Base-by-base conservation (phyloP, 2,888 invertebrate genomes). In the Pseudococcus viburni region DNA sequence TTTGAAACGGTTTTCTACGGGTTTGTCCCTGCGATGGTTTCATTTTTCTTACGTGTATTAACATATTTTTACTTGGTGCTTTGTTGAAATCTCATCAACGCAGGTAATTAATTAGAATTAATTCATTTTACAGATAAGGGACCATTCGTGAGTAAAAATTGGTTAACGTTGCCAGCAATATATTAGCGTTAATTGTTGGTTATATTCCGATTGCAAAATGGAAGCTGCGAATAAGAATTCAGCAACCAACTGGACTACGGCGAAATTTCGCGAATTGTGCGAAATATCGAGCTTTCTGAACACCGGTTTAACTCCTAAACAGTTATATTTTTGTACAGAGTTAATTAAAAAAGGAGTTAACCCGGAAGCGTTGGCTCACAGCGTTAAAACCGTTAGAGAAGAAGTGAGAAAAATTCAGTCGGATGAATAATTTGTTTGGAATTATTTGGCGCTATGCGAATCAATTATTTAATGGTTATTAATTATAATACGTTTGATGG, bases 281-380 rank as follows among this genome's bases (percentile, higher is more conserved):
- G 59, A 88, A 84, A 89, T 88, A 59, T 88, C 88, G 15, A 68
- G 22, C 33, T 68, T 88, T 15, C 51, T 88, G 0, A 84, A 84
- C 84, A 88, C 88, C 7, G 51, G 84, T 15, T 73, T 88, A 12
- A 88, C 85, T 39, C 84, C 84, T 0, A 73, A 59, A 17, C 84
- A 88, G 22, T 51, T 88, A 33, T 19, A 85, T 46, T 46, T 51
- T 12, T 84, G 84, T 73, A 46, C 42, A 19, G 39, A 85, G 68
- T 68, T 88, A 84, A 73, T 88, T 22, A 26, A 88, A 68, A 68
- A 73, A 48, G 88, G 88, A 42, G 85, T 88, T 46, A 88, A 85
- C 26, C 88, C 88, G n/a, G 85, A 84, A 88, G 84, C 88, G 22
- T 51, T 88, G 19, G 88, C 88, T 15, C 19, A 88, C 48, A 64